phyloP scores from a whole-genome alignment of 2,113 vertebrate species.

The Phaetusa simplex region DNA sequence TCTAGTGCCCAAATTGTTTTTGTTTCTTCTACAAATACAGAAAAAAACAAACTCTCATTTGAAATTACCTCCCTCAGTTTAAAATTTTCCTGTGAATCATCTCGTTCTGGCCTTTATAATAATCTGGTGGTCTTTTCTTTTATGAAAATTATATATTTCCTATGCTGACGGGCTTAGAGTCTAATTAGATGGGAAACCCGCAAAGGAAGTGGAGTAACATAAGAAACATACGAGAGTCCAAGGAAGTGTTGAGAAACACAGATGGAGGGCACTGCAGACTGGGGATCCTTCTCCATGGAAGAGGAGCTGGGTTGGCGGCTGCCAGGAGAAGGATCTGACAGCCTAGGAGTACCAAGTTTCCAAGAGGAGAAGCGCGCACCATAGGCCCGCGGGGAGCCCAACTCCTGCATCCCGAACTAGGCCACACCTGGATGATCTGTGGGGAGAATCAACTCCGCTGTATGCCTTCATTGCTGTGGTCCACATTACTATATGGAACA shows the following conservation, averaged over 20 bases:
- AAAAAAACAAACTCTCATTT: background rate
- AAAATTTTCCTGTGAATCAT: background rate
- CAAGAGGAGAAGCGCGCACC: background rate
- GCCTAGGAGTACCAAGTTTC: background rate
- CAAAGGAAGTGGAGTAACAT: background rate
- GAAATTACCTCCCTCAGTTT: background rate
- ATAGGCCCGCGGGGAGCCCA: fast-evolving
- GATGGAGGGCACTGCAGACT: background rate
- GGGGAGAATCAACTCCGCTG: fast-evolving
- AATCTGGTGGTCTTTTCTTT: background rate
- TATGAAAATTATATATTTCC: background rate
- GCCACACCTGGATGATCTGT: background rate
- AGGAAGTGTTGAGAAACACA: background rate
- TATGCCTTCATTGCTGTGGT: background rate
- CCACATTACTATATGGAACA: background rate
- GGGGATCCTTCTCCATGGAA: background rate
- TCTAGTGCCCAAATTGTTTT: background rate
- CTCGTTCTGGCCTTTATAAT: background rate
- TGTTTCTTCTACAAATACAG: background rate
- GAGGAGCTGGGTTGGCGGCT: background rate
- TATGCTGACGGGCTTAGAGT: background rate
- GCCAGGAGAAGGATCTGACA: background rate
- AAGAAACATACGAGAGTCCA: background rate
- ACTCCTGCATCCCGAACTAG: background rate
- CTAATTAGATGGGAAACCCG: background rate